Evolutionary conservation across 2,113 vertebrate species (phyloP), one percentile per base, ranked within the genome.

Genomic region (Donacobius atricapilla): DNA sequence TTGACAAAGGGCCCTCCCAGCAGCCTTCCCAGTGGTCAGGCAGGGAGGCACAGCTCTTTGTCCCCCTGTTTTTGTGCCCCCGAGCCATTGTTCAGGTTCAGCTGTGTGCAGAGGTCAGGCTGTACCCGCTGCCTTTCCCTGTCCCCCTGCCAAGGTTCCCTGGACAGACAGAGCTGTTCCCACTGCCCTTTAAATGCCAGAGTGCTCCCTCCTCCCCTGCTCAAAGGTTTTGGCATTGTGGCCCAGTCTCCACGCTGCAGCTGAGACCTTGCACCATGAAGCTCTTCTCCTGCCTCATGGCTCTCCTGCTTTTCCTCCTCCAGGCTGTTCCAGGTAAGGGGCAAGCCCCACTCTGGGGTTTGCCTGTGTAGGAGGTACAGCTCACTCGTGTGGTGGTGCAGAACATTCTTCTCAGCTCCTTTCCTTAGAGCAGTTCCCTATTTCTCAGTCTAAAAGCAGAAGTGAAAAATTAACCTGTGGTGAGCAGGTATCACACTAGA

Each of bases 281-380:
- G 37, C 30, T 89, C 56, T 73, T 90, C 80, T 89, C 69, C 60
- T 80, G 58, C 42, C 58, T 92, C 60, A n/a, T 71, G 60, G 60
- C 47, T 84, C 68, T 90, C 73, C 83, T 93, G 14, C 37, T 95
- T 7, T 68, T 94, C 69, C 83, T 94, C 48, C 89, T 94, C 53
- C 95, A 95, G 77, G 91, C 69, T 65, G 31, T 89, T 89, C 91
- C 96, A 97, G 96, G 95, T 96, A 96, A 96, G 73, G 14, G 23
- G 8, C 8, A 81, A 82, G 30, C 37, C 64, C 48, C 39, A 37
- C 0, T 0, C 24, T 53, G 64, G 22, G n/a, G 4, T 87, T 27
- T 93, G 58, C 28, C 82, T 42, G 31, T 20, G 42, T 28, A n/a
- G 54, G 76, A 86, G 45, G 33, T 13, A n/a, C 60, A 51, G 40